phyloP scores from a whole-genome alignment of 2,113 vertebrate species.

The Grus americana region DNA sequence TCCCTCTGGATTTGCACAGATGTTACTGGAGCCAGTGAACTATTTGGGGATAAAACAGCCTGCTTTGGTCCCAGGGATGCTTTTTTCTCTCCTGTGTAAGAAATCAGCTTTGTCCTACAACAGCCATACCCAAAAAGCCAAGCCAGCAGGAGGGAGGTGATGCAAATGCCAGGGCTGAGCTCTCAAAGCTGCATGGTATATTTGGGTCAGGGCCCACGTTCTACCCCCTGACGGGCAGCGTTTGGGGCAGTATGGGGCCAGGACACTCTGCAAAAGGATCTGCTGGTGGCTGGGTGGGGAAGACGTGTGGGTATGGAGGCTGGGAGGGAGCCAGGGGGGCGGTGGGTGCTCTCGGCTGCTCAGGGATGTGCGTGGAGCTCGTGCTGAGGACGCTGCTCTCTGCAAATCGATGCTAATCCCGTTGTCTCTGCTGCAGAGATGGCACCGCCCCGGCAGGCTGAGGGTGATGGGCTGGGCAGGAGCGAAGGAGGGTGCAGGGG shows the following conservation, averaged over 20 bases:
- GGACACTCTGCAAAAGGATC: rapidly evolving
- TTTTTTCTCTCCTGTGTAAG: not conserved
- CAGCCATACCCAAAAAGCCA: not conserved
- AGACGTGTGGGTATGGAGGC: not conserved
- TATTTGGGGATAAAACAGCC: not conserved
- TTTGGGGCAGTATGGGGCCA: rapidly evolving
- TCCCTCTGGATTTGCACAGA: not conserved
- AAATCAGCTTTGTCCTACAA: not conserved
- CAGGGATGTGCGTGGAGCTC: rapidly evolving
- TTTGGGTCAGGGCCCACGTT: not conserved
- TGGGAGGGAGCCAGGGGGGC: not conserved
- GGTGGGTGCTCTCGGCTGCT: rapidly evolving
- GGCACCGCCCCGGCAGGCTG: not conserved
- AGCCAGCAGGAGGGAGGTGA: not conserved
- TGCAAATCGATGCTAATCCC: conserved; percentile 27
- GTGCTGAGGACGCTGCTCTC: not conserved
- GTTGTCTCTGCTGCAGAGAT: not conserved
- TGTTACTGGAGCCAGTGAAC: rapidly evolving
- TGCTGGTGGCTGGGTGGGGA: not conserved
- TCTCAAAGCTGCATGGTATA: rapidly evolving
- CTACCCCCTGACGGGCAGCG: rapidly evolving
- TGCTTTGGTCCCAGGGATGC: not conserved
- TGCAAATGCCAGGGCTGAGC: rapidly evolving
- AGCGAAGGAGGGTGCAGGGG: not conserved
- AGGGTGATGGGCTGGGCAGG: not conserved